Evolutionary conservation across 2,888 invertebrate species (phyloP), one percentile per base, ranked within the genome.

Genomic region (Lysandra coridon): DNA sequence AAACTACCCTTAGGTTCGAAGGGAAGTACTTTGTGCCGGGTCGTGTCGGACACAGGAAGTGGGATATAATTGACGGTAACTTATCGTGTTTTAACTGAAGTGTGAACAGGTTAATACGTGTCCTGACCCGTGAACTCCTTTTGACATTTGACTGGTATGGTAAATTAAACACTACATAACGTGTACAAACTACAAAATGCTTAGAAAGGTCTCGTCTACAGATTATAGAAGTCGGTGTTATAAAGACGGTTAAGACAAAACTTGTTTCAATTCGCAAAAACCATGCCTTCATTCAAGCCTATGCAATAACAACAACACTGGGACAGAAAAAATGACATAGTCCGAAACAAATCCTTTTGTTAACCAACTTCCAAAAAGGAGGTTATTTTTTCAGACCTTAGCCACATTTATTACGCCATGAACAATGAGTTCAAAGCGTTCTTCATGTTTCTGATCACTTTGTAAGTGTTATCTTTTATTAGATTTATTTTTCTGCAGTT

Each of bases 41-140:
- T 78, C 85, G 75, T 78, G 80, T 78, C 60, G 74, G 78, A 73
- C 73, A 40, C 79, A 80, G 81, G 81, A 82, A 80, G 80, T 78
- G 78, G 78, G 82, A 83, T 83, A 88, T 93, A 93, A 93, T 93
- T 91, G 90, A 87, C 87, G 89, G 92, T 92, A 92, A 91, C 90
- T 87, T 91, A 93, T 92, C 90, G 88, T 86, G 89, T 88, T 89
- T 89, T 90, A 89, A 89, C 83, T 84, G 87, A 92, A 91, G 93
- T 92, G 93, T 92, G 90, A 92, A 91, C 90, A 92, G 92, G 91
- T 92, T 92, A 93, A 92, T 90, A 91, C 92, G 92, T 89, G 88
- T 87, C 89, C 93, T 93, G 92, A 93, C 92, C 93, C 88, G 84
- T 87, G 85, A 87, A 87, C 87, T 89, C 88, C 86, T 86, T 88